Evolutionary conservation across 2,113 vertebrate species (phyloP).

Genomic region (Scopus umbretta): DNA sequence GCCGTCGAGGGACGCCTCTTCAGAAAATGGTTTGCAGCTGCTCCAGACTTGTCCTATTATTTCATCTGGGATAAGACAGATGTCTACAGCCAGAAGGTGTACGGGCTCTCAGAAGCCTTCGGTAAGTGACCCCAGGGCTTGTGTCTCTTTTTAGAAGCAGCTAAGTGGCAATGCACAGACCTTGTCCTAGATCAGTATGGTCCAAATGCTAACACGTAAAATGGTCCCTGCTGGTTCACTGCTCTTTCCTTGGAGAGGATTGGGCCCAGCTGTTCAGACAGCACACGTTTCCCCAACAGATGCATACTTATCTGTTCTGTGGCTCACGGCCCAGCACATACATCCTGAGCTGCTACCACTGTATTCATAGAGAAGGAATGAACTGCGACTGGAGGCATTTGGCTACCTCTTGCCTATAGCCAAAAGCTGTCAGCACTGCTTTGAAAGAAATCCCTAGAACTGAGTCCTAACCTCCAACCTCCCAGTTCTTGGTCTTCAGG

Average conservation of each 20-base stretch:
- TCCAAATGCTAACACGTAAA: background rate
- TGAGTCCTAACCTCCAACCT: background rate
- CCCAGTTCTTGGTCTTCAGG: background rate
- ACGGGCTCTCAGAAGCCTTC: conserved; percentile 91
- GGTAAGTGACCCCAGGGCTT: conserved; percentile 72
- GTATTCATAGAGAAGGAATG: background rate
- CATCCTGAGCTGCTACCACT: background rate
- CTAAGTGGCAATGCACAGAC: background rate
- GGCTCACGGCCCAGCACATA: background rate
- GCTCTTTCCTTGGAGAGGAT: background rate
- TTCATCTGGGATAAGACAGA: conserved; percentile 98
- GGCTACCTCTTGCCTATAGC: background rate
- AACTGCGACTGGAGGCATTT: background rate
- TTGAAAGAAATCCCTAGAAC: background rate
- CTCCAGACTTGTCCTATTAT: conserved; percentile 89
- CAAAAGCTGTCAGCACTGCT: background rate
- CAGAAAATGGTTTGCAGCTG: conserved; percentile 93
- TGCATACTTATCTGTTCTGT: background rate
- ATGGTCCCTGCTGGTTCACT: background rate
- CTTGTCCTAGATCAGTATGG: background rate
- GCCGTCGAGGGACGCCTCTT: conserved; percentile 94
- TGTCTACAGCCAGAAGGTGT: conserved; percentile 97
- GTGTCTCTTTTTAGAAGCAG: background rate
- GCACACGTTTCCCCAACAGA: background rate
- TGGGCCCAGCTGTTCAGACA: background rate